phyloP scores from a whole-genome alignment of 2,113 vertebrate species.

The Salminus brasiliensis region DNA sequence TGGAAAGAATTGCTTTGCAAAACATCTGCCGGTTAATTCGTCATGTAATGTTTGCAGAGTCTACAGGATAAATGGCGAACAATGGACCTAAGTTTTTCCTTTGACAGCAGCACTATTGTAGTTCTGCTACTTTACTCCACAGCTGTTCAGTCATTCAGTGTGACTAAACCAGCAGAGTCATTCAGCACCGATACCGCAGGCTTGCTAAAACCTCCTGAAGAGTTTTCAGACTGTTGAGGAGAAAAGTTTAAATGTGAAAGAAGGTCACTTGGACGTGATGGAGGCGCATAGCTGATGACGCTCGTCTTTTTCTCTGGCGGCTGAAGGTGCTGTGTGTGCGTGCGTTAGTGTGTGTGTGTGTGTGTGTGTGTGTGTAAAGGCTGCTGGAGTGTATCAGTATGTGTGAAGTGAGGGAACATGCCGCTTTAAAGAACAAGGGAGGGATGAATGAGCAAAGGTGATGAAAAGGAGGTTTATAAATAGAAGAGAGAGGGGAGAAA shows the following conservation, averaged over 20 bases:
- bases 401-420: conserved; percentile 29
- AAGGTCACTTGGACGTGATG: not conserved
- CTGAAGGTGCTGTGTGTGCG: not conserved
- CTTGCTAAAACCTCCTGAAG: too few relatives aligned
- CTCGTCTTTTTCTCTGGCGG: not conserved
- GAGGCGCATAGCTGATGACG: not conserved
- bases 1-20: not conserved
- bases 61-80: too few relatives aligned
- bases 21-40: too few relatives aligned
- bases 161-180: too few relatives aligned
- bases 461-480: conserved; percentile 47
- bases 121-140: too few relatives aligned
- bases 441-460: conserved; percentile 37
- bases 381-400: conserved; percentile 1
- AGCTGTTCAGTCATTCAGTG: too few relatives aligned
- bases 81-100: too few relatives aligned
- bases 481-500: conserved; percentile 28
- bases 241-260: too few relatives aligned
- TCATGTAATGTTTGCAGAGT: too few relatives aligned
- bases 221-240: not conserved
- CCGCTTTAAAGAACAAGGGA: conserved; percentile 19
- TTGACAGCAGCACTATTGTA: too few relatives aligned
- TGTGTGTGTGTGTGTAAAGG: not conserved
- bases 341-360: not conserved
- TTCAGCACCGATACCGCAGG: too few relatives aligned